Conservation (phyloP, 1,140 invertebrate genomes). For the Hermetia illucens region DNA sequence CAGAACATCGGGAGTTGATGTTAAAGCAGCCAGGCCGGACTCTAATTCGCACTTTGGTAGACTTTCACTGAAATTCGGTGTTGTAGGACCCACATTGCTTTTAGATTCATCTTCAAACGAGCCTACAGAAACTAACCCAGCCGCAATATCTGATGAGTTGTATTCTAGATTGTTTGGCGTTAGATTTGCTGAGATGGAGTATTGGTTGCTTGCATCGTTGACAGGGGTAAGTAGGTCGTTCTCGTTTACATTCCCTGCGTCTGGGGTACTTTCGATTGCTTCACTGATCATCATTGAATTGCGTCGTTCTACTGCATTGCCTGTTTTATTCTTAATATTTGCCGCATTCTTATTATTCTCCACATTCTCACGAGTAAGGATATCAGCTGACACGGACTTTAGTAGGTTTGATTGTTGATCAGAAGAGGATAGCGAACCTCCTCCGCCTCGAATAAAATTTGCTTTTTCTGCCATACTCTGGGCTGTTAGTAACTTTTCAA, state of each 20-base stretch:
- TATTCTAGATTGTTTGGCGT: too few relatives aligned
- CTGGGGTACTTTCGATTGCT: neutral
- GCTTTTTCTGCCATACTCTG: too few relatives aligned
- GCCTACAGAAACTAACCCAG: too few relatives aligned
- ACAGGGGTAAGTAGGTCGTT: slow-evolving; percentile 6
- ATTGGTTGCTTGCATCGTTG: slow-evolving; percentile 2
- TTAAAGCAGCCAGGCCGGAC: too few relatives aligned
- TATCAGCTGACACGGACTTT: slow-evolving; percentile 34
- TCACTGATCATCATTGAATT: neutral
- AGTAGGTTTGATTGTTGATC: too few relatives aligned
- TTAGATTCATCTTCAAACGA: neutral
- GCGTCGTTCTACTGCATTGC: neutral
- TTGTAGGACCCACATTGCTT: neutral
- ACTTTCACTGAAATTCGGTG: neutral
- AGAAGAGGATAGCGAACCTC: too few relatives aligned
- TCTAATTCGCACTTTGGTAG: neutral
- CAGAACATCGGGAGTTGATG: slow-evolving; percentile 1
- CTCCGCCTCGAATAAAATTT: too few relatives aligned
- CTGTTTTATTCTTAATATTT: slow-evolving; percentile 13
- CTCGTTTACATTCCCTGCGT: neutral
- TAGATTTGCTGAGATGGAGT: too few relatives aligned
- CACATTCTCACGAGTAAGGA: slow-evolving; percentile 31
- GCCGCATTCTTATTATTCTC: slow-evolving; percentile 20
- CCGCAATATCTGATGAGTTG: too few relatives aligned
- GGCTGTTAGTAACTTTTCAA: too few relatives aligned